Base-by-base conservation (phyloP, 2,888 invertebrate species). In the Spatulosminthurus flaviceps region DNA sequence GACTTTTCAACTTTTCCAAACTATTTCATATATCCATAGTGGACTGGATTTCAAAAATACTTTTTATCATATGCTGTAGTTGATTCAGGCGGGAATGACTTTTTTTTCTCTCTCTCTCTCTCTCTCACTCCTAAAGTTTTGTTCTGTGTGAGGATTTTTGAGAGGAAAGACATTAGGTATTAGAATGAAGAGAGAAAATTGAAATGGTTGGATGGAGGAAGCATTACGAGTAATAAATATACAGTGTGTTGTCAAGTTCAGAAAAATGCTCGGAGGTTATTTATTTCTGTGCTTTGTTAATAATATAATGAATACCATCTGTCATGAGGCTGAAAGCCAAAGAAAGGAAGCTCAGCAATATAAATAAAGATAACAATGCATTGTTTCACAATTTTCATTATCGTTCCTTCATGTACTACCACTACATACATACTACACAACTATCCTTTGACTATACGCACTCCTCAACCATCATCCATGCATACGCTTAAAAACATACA, bases 261-360 rank as follows among this genome's bases (percentile, higher is more conserved):
- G 51, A 51, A 51, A 51, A 51, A 51, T 51, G 51, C 51, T 51
- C 51, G 26, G 26, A 26, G 42, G 76, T 76, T 72, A 78, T 78
- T 78, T 78, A 78, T 78, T 72, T 73, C 78, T 69, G n/a, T 51
- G 29, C 78, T 61, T 69, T 78, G 78, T 78, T 72, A 78, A 78
- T 78, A 78, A 72, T 66, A 60, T 78, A 78, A 78, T 72, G 78
- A 78, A 72, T 72, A 73, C 72, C 78, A 78, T 78, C 78, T 78
- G 78, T 76, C 76, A 76, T 76, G 67, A 24, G 11, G 64, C 13
- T 24, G 64, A 64, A 26, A 64, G 64, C 22, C 64, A 24, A 66
- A 76, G 76, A 76, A 76, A 76, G 76, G 76, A 76, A 76, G 67
- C 42, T 19, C 67, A 76, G 66, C 41, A 76, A 76, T 64, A 76